phyloP scores from a whole-genome alignment of 2,888 invertebrate genomes.

The Actias luna region DNA sequence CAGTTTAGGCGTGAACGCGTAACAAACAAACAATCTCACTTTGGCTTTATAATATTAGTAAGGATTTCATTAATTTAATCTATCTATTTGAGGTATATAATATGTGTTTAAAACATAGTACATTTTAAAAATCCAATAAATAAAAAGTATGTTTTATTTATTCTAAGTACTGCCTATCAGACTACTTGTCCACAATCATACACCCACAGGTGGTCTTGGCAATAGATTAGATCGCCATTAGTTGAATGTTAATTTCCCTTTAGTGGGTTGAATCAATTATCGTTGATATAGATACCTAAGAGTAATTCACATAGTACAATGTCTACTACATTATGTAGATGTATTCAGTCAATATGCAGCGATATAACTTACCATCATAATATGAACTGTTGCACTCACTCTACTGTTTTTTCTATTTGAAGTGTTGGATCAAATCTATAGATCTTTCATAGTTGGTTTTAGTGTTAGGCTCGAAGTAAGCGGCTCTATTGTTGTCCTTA shows the following conservation, averaged over 20 bases:
- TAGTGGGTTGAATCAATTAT: constrained; percentile 34
- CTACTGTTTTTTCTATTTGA: constrained; percentile 22
- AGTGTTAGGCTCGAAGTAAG: constrained; percentile 61
- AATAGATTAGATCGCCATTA: constrained; percentile 11
- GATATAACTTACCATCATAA: constrained; percentile 30
- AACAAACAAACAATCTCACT: no score
- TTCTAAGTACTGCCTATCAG: not conserved
- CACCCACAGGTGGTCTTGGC: constrained; percentile 8
- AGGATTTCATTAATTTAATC: no score
- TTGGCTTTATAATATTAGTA: no score
- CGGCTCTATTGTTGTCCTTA: constrained; percentile 67
- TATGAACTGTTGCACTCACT: constrained; percentile 32
- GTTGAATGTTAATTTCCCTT: constrained; percentile 10
- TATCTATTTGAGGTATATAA: no score
- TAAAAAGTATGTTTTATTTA: not conserved
- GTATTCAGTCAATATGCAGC: constrained; percentile 53
- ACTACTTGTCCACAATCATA: constrained; percentile 5
- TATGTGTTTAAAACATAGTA: no score
- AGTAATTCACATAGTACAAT: constrained; percentile 50
- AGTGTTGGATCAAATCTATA: not conserved
- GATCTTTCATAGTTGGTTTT: constrained; percentile 48
- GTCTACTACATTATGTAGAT: constrained; percentile 58
- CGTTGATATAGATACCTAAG: constrained; percentile 61
- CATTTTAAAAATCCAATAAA: no score
- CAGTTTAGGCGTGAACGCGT: no score